Evolutionary conservation across 2,113 vertebrate genomes (phyloP).

Genomic region (Urocynchramus pylzowi): DNA sequence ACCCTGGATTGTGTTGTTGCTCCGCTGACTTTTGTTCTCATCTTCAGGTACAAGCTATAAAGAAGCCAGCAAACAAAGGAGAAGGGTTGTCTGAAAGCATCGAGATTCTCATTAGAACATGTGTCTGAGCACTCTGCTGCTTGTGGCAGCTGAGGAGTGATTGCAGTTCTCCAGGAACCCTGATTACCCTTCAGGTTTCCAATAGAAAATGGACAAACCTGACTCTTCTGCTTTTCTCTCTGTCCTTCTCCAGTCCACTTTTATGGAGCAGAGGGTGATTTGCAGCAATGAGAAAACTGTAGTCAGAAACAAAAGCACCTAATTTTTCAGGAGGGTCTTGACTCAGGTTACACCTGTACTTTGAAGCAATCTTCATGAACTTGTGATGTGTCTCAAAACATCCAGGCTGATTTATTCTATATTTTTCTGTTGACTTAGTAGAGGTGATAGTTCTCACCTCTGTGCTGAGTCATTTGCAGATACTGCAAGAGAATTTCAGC

Average conservation of each 20-base stretch:
- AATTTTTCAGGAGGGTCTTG: not conserved
- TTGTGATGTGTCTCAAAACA: not conserved
- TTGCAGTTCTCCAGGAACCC: not conserved
- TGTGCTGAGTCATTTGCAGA: not conserved
- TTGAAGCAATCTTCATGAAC: not conserved
- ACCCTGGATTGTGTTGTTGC: accelerated
- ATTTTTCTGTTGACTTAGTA: not conserved
- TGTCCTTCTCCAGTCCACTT: not conserved
- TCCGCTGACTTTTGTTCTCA: not conserved
- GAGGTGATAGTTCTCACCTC: not conserved
- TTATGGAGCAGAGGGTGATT: not conserved
- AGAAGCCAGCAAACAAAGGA: not conserved
- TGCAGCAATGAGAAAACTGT: not conserved
- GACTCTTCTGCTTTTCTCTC: not conserved
- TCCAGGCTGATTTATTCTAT: not conserved
- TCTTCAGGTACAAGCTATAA: not conserved
- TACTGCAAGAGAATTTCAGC: not conserved
- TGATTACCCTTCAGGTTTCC: not conserved
- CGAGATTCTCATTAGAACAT: not conserved
- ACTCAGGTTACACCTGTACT: not conserved
- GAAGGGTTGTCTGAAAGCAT: not conserved
- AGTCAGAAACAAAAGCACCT: not conserved
- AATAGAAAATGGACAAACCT: not conserved
- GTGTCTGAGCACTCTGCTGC: not conserved
- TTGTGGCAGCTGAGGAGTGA: not conserved